Evolutionary conservation across 2,888 invertebrate species (phyloP), one percentile per base, ranked within the genome.

Genomic region (Crepidodera aurea): DNA sequence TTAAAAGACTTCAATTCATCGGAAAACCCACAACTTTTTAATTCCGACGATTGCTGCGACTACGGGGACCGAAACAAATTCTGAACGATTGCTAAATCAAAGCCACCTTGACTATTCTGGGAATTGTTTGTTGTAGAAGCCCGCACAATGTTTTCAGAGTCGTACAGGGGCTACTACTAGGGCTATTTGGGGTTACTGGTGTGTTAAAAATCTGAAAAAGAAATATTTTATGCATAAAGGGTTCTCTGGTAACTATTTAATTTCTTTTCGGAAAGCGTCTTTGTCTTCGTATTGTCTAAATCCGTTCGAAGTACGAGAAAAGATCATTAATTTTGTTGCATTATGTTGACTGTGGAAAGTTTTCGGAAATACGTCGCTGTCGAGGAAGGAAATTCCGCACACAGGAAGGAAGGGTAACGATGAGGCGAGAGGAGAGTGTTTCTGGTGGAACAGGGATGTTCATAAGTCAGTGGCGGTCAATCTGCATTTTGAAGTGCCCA

Each of bases 351-450:
- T 71, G 72, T 66, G 67, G 72, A 73, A 75, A 74, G 73, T 73
- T 70, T 74, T 74, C 75, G 75, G 76, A 75, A 76, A 68, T 71
- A 65, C 69, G 71, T 60, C 69, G 72, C 69, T 76, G 76, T 76
- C 71, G 71, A 75, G 76, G 75, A 76, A 75, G 75, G 75, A 76
- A 75, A 67, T 71, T 69, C 66, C 60, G 71, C 70, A 72, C 70
- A 75, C 72, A 72, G 75, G 75, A 76, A 78, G 78, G 77, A 78
- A 78, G 78, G 48, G 57, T 50, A 77, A 77, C 75, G 76, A 74
- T 75, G 60, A 62, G 68, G 68, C 58, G 62, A 73, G 71, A 68
- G 71, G 68, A 71, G 71, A 59, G 42, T 22, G 44, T 44, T 44
- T 22, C 22, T 44, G 44, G 46, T 7, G 32, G 39, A 34, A 29